Evolutionary conservation across 2,797 vertebrate species (phyloP), one percentile per base, ranked within the genome.

Genomic region (Nasua narica): DNA sequence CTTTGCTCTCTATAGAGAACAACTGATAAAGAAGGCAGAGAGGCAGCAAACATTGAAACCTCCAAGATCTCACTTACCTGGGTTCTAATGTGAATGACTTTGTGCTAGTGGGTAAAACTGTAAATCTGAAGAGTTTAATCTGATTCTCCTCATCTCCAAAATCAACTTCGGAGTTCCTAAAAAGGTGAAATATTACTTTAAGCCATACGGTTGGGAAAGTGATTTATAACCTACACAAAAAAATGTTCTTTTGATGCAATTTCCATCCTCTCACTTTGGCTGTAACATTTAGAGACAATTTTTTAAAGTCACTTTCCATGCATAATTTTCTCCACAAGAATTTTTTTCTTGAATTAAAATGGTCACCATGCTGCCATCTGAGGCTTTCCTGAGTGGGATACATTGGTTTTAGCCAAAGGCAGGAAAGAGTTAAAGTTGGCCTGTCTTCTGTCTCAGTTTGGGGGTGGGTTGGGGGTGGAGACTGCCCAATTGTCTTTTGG

Each of bases 271-370:
- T 84, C 58, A 37, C 78, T 93, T 90, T 78, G 90, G 43, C 87
- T 86, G 16, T 96, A 94, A 92, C 95, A 96, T 89, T 96, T 96
- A 96, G 95, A 97, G 94, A 82, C 29, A 74, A 46, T 85, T 82
- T 96, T 86, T 37, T 81, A 94, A 97, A 94, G 60, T 83, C 74
- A 70, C 40, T 95, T 95, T 93, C 50, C 56, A 32, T 83, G 90
- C 54, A 74, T 94, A 62, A 79, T 95, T 94, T 96, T 85, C 52
- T 94, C 35, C n/a, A 54, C 25, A 89, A 60, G 2, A 78, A 16
- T 83, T 67, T 52, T 54, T 79, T 52, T 32, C 70, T 87, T 76
- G 13, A 88, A 85, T 95, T 50, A 69, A 92, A 87, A 46, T 62
- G 58, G 46, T 90, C 94, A 32, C 35, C 27, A 29, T n/a, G 27